These are phyloP conservation scores for Saimiri boliviensis DNA, from an alignment of 2,113 vertebrate genomes.

Conservation along the genomic window DNA sequence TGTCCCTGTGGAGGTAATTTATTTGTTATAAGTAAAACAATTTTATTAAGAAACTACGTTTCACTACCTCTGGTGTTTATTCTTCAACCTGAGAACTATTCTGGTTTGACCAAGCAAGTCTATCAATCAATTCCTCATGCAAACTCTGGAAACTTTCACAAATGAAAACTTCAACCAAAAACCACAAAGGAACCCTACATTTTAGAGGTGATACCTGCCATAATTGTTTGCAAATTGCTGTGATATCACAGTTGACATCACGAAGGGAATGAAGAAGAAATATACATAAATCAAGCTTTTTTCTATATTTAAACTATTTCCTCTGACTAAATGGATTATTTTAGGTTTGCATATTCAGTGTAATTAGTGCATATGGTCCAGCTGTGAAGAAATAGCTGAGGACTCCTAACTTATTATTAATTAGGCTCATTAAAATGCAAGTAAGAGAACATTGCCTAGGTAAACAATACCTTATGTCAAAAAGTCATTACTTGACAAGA, in stretches of 20 bases:
- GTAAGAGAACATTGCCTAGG: conserved; percentile 87
- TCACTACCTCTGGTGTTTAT: conserved; percentile 46
- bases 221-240: conserved; percentile 69
- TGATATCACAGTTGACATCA: conserved; percentile 60
- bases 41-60: neutral
- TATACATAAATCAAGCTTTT: conserved; percentile 53
- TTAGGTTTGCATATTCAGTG: conserved; percentile 83
- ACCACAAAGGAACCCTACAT: conserved; percentile 60
- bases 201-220: conserved; percentile 52
- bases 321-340: conserved; percentile 81
- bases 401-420: conserved; percentile 91
- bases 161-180: conserved; percentile 48
- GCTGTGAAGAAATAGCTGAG: conserved; percentile 89
- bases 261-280: conserved; percentile 64
- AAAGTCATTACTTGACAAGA: conserved; percentile 89
- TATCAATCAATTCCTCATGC: conserved; percentile 54
- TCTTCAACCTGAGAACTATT: conserved; percentile 66
- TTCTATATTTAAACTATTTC: conserved; percentile 79
- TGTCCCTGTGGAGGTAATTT: neutral
- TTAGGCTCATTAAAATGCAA: conserved; percentile 92
- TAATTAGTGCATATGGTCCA: conserved; percentile 93
- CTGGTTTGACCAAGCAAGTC: conserved; percentile 59
- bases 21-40: conserved; percentile 25
- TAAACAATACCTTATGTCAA: conserved; percentile 91
- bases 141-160: conserved; percentile 71